These are phyloP conservation scores for Sepioteuthis lessoniana DNA, from an alignment of 2,888 invertebrate genomes.

Conservation along the genomic window DNA sequence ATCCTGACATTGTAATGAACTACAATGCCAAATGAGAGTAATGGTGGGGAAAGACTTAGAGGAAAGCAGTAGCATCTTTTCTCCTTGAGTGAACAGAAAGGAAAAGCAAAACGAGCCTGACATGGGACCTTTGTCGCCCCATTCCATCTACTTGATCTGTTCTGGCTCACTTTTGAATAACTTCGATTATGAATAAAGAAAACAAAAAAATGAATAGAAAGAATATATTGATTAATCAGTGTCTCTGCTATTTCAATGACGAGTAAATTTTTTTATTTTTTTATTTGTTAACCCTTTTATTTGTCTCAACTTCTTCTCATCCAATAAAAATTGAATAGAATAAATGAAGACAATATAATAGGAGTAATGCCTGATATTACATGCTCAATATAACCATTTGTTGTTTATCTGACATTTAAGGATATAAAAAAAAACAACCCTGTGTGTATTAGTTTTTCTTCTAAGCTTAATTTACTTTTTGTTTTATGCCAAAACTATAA, in stretches of 20 bases:
- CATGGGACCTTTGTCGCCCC: neutral
- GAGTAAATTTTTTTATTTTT: neutral
- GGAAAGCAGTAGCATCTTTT: neutral
- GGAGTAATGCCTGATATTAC: neutral
- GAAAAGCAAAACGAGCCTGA: neutral
- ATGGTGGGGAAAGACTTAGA: neutral
- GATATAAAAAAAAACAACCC: neutral
- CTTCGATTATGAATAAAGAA: neutral
- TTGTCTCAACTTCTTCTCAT: neutral
- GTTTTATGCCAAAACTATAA: no score
- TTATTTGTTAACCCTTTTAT: neutral
- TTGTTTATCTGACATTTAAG: neutral
- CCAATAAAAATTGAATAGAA: neutral
- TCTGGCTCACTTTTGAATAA: neutral
- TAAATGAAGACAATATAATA: neutral
- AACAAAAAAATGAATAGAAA: neutral
- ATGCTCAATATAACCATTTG: neutral
- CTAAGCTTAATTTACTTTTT: no score
- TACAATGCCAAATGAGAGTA: neutral
- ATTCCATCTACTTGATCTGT: neutral
- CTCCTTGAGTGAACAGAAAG: neutral
- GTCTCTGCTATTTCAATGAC: neutral
- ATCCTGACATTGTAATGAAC: neutral
- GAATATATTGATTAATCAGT: neutral
- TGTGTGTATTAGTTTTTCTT: no score